phyloP scores from a whole-genome alignment of 2,888 invertebrate species.

The Invenusta paracnida region DNA sequence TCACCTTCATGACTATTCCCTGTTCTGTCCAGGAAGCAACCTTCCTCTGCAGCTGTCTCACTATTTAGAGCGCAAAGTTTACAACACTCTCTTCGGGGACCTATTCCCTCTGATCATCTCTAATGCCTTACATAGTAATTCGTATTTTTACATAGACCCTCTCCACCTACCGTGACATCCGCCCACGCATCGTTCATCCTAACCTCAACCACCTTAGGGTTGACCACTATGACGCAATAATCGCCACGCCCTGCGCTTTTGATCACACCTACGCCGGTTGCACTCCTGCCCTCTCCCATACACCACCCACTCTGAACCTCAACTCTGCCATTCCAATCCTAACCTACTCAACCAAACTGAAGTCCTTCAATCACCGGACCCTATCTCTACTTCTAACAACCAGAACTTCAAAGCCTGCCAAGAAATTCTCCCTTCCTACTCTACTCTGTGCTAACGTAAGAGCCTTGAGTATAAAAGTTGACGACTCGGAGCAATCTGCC shows the following conservation, averaged over 20 bases:
- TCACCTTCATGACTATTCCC: not conserved
- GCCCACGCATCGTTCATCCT: slow-evolving; percentile 9
- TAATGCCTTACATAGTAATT: slow-evolving; percentile 10
- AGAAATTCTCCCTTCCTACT: too few relatives aligned
- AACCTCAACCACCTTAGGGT: not conserved
- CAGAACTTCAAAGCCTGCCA: too few relatives aligned
- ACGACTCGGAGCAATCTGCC: too few relatives aligned
- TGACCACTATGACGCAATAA: slow-evolving; percentile 13
- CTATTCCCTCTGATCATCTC: slow-evolving; percentile 3
- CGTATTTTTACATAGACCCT: not conserved
- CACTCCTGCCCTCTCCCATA: not conserved
- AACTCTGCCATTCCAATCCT: too few relatives aligned
- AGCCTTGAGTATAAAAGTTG: too few relatives aligned
- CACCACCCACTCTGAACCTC: slow-evolving; percentile 12
- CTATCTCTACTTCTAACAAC: too few relatives aligned
- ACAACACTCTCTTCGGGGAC: not conserved
- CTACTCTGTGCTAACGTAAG: too few relatives aligned
- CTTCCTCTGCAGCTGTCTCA: slow-evolving; percentile 18
- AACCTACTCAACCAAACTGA: too few relatives aligned
- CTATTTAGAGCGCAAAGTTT: slow-evolving; percentile 2
- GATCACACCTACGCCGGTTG: not conserved
- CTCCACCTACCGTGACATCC: slow-evolving; percentile 2
- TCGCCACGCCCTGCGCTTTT: slow-evolving; percentile 11
- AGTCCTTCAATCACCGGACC: too few relatives aligned
- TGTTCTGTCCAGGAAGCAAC: slow-evolving; percentile 29